Evolutionary conservation across 2,888 invertebrate genomes (phyloP).

Genomic region (Glaucopsyche alexis): DNA sequence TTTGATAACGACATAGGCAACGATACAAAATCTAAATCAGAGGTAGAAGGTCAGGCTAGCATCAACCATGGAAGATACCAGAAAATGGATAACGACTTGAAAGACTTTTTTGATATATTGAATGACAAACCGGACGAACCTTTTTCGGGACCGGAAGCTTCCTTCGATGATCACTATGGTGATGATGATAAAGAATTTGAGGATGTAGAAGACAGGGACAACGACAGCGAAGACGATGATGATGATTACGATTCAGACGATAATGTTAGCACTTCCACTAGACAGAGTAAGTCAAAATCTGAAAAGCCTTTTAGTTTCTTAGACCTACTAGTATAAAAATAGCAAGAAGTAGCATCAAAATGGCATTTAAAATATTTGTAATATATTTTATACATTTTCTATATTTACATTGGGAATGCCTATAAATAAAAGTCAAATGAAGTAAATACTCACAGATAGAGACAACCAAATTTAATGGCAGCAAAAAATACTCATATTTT

Average conservation of each 20-base stretch:
- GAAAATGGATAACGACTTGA: slow-evolving; percentile 58
- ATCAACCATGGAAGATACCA: slow-evolving; percentile 52
- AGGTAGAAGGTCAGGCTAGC: slow-evolving; percentile 52
- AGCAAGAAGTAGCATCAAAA: slow-evolving; percentile 28
- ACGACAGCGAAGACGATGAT: slow-evolving; percentile 47
- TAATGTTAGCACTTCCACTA: slow-evolving; percentile 41
- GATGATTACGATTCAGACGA: slow-evolving; percentile 42
- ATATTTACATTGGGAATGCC: background rate
- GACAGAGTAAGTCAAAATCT: slow-evolving; percentile 46
- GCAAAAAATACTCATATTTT: background rate
- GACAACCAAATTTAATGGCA: background rate
- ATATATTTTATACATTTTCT: slow-evolving; percentile 34
- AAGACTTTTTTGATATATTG: slow-evolving; percentile 59
- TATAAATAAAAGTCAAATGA: background rate
- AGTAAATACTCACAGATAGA: background rate
- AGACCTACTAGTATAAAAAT: slow-evolving; percentile 71
- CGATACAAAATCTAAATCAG: slow-evolving; percentile 41
- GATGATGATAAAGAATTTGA: slow-evolving; percentile 41
- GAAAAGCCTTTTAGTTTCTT: slow-evolving; percentile 60
- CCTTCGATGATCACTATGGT: slow-evolving; percentile 39
- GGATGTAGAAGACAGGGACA: slow-evolving; percentile 41
- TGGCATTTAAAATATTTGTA: slow-evolving; percentile 41
- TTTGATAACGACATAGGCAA: slow-evolving; percentile 49
- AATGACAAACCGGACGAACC: slow-evolving; percentile 48
- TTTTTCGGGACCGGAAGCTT: slow-evolving; percentile 43